Evolutionary conservation across 2,797 vertebrate genomes (phyloP).

Genomic region (Meriones psammophilus): DNA sequence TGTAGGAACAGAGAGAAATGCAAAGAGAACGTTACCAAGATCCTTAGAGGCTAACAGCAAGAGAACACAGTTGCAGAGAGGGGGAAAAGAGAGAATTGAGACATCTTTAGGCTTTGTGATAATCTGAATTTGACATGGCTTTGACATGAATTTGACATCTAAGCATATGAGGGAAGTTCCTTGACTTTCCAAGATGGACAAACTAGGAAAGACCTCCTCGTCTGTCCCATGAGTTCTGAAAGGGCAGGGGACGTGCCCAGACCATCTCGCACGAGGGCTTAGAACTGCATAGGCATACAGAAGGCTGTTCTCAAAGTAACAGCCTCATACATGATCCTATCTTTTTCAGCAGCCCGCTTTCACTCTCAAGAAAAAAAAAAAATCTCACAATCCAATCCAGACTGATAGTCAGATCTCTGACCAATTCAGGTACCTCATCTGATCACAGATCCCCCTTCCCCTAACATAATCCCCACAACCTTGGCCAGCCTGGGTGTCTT

Average conservation of each 20-base stretch:
- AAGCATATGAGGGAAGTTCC: not conserved
- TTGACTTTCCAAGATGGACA: not conserved
- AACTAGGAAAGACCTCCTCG: not conserved
- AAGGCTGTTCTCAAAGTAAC: not conserved
- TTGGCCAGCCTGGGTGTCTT: not conserved
- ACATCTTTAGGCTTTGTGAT: constrained; percentile 5
- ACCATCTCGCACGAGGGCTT: not conserved
- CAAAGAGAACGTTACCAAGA: not conserved
- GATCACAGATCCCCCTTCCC: not conserved
- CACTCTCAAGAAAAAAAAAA: constrained; percentile 6
- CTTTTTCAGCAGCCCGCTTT: not conserved
- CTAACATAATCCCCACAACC: not conserved
- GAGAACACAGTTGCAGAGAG: not conserved
- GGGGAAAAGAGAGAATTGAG: not conserved
- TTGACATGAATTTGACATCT: not conserved
- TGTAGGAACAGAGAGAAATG: constrained; percentile 16
- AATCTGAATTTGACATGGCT: not conserved
- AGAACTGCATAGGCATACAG: not conserved
- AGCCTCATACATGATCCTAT: not conserved
- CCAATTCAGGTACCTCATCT: not conserved
- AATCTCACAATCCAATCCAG: not conserved
- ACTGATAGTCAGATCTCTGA: not conserved
- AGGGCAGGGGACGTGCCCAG: not conserved
- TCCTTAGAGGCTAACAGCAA: not conserved
- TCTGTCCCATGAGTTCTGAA: not conserved